A percentile compares a stretch with the other conserved stretches of the same genome.
These are phyloP conservation scores for Echinarachnius parma DNA, from an alignment of 53 echinoderm and acorn worm genomes.

Conservation along the genomic window DNA sequence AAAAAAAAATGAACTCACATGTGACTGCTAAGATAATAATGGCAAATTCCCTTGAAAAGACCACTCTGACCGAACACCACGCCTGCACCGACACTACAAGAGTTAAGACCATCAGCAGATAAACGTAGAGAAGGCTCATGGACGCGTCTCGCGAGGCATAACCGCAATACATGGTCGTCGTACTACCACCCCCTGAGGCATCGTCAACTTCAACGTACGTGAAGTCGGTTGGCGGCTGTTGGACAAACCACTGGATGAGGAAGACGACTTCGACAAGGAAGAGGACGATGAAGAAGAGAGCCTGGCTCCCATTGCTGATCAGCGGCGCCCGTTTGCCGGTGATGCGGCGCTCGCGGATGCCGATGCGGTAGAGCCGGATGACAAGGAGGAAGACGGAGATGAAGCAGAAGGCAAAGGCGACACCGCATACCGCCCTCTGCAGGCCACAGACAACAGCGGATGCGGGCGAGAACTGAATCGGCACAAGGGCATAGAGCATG, in stretches of 20 bases:
- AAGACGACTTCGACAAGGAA: slow-evolving; percentile 47
- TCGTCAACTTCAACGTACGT: background rate
- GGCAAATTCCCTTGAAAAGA: slow-evolving; percentile 47
- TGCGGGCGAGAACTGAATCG: slow-evolving; percentile 36
- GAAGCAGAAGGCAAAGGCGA: slow-evolving; percentile 49
- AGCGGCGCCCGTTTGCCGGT: slow-evolving; percentile 48
- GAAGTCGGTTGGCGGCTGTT: slow-evolving; percentile 45
- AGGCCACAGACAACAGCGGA: slow-evolving; percentile 40
- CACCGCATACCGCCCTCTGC: slow-evolving; percentile 30
- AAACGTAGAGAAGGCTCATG: slow-evolving; percentile 54
- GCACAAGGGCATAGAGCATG: slow-evolving; percentile 48
- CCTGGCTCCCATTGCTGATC: slow-evolving; percentile 57
- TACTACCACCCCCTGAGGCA: background rate
- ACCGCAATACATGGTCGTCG: slow-evolving; percentile 13
- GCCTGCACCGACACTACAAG: slow-evolving; percentile 47
- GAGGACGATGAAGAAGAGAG: slow-evolving; percentile 42
- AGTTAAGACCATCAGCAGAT: slow-evolving; percentile 51
- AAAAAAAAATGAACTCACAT: slow-evolving; percentile 41
- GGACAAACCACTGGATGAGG: slow-evolving; percentile 51
- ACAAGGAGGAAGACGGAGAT: slow-evolving; percentile 61
- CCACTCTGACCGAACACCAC: slow-evolving; percentile 45
- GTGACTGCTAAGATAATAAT: slow-evolving; percentile 20
- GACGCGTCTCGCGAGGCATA: slow-evolving; percentile 21
- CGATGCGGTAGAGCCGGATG: slow-evolving; percentile 57
- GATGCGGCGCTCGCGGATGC: slow-evolving; percentile 53